Base-by-base conservation (phyloP, 2,888 invertebrate genomes). In the Arctia plantaginis region DNA sequence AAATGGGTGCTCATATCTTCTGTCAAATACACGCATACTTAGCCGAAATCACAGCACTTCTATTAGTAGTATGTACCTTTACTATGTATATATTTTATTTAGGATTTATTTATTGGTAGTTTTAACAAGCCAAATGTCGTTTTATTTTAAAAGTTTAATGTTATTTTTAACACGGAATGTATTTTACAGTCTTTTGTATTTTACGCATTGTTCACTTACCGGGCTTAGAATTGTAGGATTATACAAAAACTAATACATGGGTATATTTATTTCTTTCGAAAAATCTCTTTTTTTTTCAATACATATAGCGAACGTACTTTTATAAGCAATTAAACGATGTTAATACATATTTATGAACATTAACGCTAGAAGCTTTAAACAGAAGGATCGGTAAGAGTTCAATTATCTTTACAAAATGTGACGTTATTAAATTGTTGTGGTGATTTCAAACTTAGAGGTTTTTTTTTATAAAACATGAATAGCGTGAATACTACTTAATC, bases 1-100 rank as follows among this genome's bases (percentile, higher is more conserved):
- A 78, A 83, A 82, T 80, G 44, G 77, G 71, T 75, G 39, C 72
- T 77, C 39, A 55, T 72, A 73, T 79, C 72, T n/a, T 39, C 66
- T 74, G 83, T 81, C 83, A 81, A 44, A 75, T 71, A 74, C 82
- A 82, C 35, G 27, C 13, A 59, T 73, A 79, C 74, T 77, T 75
- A 74, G 80, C 69, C 69, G 73, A 70, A 66, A 62, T 12, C 35
- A 27, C 33, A 59, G 27, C 15, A 23, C 4, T 35, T 23, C 23
- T 66, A n/a, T 59, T 33, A 62, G 33, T 66, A 67, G n/a, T n/a
- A n/a, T n/a, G n/a, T n/a, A n/a, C n/a, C n/a, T n/a, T n/a, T n/a
- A n/a, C n/a, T n/a, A n/a, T n/a, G n/a, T 44, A 27, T 7, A 4
- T 67, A 0, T 47, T 47, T 47, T 47, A 20, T 47, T 47, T 6